Evolutionary conservation across 2,888 invertebrate genomes (phyloP).

Genomic region (Notocelia uddmanniana): DNA sequence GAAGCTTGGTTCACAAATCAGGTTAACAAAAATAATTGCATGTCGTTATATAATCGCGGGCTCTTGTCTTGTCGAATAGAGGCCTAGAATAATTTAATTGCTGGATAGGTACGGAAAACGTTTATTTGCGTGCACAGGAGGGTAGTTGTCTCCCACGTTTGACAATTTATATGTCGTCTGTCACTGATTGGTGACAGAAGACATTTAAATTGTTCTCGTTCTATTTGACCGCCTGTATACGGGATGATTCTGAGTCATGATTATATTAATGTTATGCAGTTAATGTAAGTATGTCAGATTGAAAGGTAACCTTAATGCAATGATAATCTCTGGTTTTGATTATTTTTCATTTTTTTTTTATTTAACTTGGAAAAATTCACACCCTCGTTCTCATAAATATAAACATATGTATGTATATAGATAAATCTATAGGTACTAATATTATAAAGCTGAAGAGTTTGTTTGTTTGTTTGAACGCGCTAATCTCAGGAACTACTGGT

Average conservation of each 20-base stretch:
- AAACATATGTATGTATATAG: too few species aligned
- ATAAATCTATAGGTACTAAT: too few species aligned
- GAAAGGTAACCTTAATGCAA: too few species aligned
- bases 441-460: too few species aligned
- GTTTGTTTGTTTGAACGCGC: too few species aligned
- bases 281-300: too few species aligned
- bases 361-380: too few species aligned
- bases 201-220: conserved; percentile 2
- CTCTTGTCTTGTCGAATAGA: conserved; percentile 1
- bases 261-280: not conserved
- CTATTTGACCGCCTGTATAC: not conserved
- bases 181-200: conserved; percentile 2
- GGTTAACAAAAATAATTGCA: not conserved
- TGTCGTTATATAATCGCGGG: not conserved
- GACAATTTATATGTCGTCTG: not conserved
- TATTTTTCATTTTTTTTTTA: too few species aligned
- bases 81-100: not conserved
- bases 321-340: too few species aligned
- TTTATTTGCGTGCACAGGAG: not conserved
- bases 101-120: not conserved
- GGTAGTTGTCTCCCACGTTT: not conserved
- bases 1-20: not conserved
- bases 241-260: not conserved
- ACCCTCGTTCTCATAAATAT: too few species aligned
- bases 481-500: too few species aligned